Percentiles rank a stretch among this genome's conserved stretches.
Conservation (phyloP, 2,888 invertebrate species). For the Drosophila cyrtoloma region DNA sequence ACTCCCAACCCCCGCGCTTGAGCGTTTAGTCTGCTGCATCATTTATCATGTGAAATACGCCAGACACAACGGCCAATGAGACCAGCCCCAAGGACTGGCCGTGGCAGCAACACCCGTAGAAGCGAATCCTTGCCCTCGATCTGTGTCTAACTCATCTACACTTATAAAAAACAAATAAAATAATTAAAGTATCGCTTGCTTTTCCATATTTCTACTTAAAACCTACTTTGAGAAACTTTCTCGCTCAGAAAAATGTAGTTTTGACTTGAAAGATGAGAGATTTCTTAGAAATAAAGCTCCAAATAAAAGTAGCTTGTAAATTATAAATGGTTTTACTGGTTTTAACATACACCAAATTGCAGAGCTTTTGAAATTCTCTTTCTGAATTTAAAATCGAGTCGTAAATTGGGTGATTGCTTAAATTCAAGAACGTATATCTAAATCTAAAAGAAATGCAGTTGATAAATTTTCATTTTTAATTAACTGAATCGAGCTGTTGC, state of each 20-base stretch:
- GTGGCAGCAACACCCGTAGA: slow-evolving; percentile 31
- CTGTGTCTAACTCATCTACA: slow-evolving; percentile 21
- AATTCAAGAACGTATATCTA: not conserved
- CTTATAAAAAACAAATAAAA: not conserved
- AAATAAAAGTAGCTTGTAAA: too few relatives aligned
- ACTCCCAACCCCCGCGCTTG: slow-evolving; percentile 27
- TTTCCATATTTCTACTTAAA: not conserved
- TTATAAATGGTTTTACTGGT: not conserved
- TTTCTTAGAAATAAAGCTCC: not conserved
- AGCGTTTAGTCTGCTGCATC: slow-evolving; percentile 78
- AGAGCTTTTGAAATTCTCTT: not conserved
- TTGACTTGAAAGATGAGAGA: not conserved
- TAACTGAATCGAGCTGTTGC: not conserved
- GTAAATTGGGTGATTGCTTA: not conserved
- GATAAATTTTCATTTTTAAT: not conserved
- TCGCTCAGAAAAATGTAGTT: not conserved
- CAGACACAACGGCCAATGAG: slow-evolving; percentile 75
- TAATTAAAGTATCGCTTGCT: not conserved
- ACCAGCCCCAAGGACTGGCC: slow-evolving; percentile 46
- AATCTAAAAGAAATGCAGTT: not conserved
- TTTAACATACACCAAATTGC: too few relatives aligned
- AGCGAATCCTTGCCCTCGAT: slow-evolving; percentile 10
- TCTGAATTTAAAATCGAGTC: not conserved
- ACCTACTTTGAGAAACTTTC: not conserved
- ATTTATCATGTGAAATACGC: slow-evolving; percentile 79